Evolutionary conservation across 2,888 invertebrate species (phyloP).

Genomic region (Acanthosepion pharaonis): DNA sequence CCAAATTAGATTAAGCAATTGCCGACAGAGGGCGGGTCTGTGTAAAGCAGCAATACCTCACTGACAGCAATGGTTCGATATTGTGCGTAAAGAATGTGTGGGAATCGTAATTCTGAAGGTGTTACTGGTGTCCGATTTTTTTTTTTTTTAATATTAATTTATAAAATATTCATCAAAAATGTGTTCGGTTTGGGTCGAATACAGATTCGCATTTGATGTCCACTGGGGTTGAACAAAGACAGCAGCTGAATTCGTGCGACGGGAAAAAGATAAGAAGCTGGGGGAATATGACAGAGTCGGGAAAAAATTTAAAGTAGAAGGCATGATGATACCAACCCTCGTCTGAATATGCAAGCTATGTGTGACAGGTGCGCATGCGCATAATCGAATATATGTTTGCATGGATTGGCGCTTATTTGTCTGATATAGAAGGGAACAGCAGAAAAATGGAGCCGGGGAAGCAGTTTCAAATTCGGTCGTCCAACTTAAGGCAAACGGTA

Average conservation of each 20-base stretch:
- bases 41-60: neutral
- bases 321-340: neutral
- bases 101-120: neutral
- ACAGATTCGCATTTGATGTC: conserved; percentile 9
- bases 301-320: neutral
- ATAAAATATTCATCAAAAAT: conserved; percentile 41
- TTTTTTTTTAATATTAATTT: neutral
- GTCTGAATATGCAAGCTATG: neutral
- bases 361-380: neutral
- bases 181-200: neutral
- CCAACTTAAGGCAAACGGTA: too few relatives aligned
- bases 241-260: too few relatives aligned
- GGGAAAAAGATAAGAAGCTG: neutral
- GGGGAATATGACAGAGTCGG: neutral
- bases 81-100: neutral
- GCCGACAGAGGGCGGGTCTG: neutral
- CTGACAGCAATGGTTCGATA: neutral
- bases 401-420: neutral
- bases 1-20: conserved; percentile 41
- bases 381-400: neutral
- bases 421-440: too few relatives aligned
- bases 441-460: too few relatives aligned
- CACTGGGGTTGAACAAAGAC: neutral
- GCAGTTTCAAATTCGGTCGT: too few relatives aligned
- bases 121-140: neutral